Conservation (phyloP, 2,888 invertebrate species). For the Lycia hirtaria region DNA sequence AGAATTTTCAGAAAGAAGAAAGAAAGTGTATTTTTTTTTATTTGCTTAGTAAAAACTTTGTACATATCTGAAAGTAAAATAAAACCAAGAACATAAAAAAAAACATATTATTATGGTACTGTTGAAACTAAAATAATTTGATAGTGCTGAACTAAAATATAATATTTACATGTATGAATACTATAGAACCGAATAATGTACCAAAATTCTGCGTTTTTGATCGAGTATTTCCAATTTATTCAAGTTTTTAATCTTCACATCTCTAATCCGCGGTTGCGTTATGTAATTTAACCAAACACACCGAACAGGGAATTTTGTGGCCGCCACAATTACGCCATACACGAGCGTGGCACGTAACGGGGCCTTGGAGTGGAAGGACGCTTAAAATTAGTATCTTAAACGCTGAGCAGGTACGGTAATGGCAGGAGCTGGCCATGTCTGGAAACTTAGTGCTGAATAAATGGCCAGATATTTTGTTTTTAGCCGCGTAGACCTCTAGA, state of each 20-base stretch:
- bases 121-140: too few species aligned
- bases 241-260: neutral
- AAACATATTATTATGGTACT: too few species aligned
- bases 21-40: too few species aligned
- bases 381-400: constrained; percentile 42
- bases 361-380: constrained; percentile 38
- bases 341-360: constrained; percentile 45
- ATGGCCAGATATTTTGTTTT: constrained; percentile 13
- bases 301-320: constrained; percentile 61
- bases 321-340: constrained; percentile 52
- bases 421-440: constrained; percentile 15
- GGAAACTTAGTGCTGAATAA: constrained; percentile 17
- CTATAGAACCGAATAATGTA: too few species aligned
- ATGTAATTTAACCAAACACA: constrained; percentile 59
- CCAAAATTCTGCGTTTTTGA: too few species aligned
- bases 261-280: constrained; percentile 38
- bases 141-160: too few species aligned
- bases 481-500: neutral
- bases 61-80: too few species aligned
- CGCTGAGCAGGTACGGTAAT: constrained; percentile 22
- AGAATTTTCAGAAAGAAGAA: too few species aligned
- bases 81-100: too few species aligned
- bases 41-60: too few species aligned
- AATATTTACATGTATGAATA: too few species aligned
- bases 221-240: too few species aligned